Conservation (phyloP, 2,113 vertebrate genomes). For the Zapornia atra region DNA sequence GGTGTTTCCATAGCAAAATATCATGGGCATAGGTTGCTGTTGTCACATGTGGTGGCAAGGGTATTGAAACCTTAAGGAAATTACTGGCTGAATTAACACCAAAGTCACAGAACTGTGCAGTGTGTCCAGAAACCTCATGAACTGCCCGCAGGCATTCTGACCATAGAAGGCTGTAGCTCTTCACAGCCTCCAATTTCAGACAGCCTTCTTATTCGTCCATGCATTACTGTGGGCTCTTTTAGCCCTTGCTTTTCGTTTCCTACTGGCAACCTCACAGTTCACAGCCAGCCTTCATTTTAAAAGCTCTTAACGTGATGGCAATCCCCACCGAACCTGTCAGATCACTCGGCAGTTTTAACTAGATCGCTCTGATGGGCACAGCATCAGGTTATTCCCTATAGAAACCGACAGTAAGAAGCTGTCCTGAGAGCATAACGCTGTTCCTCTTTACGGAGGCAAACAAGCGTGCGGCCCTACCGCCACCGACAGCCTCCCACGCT, state of each 20-base stretch:
- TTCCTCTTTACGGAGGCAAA: accelerated
- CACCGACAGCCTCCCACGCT: neutral
- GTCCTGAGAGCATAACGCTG: accelerated
- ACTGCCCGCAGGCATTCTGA: neutral
- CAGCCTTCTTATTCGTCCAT: neutral
- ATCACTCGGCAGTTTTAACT: neutral
- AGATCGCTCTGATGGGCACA: neutral
- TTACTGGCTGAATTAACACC: neutral
- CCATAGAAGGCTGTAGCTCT: neutral
- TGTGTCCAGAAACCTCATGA: neutral
- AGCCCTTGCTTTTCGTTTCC: neutral
- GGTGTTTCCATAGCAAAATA: neutral
- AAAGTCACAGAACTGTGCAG: neutral
- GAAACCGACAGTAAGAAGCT: neutral
- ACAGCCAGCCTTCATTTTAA: neutral
- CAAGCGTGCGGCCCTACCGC: accelerated
- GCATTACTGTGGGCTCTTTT: neutral
- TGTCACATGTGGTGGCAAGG: neutral
- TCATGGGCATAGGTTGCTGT: neutral
- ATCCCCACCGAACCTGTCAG: no score
- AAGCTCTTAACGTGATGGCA: neutral
- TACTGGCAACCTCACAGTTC: neutral
- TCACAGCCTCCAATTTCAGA: neutral
- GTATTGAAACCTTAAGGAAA: neutral
- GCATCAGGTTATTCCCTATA: no score